Percentiles rank a stretch among this genome's conserved stretches.
Evolutionary conservation across 2,113 vertebrate genomes (phyloP).

Genomic region (Chlorodrepanis virens): DNA sequence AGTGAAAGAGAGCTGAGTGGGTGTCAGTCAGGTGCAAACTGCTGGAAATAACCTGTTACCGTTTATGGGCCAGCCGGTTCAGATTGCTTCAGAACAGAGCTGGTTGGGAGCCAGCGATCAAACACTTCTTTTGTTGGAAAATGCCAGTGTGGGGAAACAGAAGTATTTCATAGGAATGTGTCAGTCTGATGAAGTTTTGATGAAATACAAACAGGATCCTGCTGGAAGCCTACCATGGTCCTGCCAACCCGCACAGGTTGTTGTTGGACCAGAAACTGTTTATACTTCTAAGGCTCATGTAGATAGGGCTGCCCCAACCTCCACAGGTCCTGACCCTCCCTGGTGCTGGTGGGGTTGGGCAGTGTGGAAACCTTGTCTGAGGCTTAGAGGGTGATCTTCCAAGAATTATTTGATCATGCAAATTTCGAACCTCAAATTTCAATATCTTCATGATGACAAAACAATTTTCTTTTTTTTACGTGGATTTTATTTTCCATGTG

Average conservation of each 20-base stretch:
- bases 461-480: not conserved
- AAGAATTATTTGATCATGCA: not conserved
- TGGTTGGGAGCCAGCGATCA: not conserved
- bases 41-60: constrained; percentile 62
- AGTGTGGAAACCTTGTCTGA: not conserved
- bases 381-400: not conserved
- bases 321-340: not conserved
- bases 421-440: not conserved
- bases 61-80: constrained; percentile 3
- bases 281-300: not conserved
- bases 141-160: constrained; percentile 8
- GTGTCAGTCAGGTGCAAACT: constrained; percentile 59
- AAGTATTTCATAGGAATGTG: constrained; percentile 35
- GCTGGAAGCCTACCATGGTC: not conserved
- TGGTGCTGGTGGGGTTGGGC: not conserved
- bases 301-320: not conserved
- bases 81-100: not conserved
- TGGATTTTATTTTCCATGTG: not conserved
- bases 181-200: constrained; percentile 46
- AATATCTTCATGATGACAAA: not conserved
- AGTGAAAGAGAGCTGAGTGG: constrained; percentile 1
- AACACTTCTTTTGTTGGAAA: constrained; percentile 57
- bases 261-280: not conserved
- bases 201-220: constrained; percentile 34
- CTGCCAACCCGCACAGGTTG: not conserved